A percentile compares a stretch with the other conserved stretches of the same genome.
These are phyloP conservation scores for Phalera bucephala DNA, from an alignment of 2,888 invertebrate genomes.

Conservation along the genomic window DNA sequence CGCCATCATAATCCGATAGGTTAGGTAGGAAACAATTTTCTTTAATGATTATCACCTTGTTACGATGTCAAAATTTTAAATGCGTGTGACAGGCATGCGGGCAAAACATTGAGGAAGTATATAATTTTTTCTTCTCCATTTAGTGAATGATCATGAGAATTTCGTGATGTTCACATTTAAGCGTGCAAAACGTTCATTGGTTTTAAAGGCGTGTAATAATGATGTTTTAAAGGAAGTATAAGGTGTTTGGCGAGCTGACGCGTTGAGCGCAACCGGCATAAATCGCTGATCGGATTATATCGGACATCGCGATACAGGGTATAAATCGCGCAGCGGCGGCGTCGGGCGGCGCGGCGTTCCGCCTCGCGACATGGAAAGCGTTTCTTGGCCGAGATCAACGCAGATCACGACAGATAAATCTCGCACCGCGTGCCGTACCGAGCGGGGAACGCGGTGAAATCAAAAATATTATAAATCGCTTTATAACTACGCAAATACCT, in stretches of 20 bases:
- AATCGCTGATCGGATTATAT: conserved; percentile 50
- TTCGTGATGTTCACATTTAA: conserved; percentile 34
- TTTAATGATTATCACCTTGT: conserved; percentile 53
- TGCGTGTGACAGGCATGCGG: conserved; percentile 34
- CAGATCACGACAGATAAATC: conserved; percentile 58
- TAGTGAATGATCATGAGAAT: conserved; percentile 29
- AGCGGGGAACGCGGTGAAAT: conserved; percentile 47
- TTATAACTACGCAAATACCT: no score
- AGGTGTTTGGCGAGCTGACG: conserved; percentile 22
- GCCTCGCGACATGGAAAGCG: conserved; percentile 69
- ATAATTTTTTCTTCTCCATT: conserved; percentile 24
- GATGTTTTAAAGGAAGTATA: conserved; percentile 18
- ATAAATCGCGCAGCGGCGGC: conserved; percentile 51
- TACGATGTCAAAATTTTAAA: conserved; percentile 43
- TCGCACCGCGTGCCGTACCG: conserved; percentile 43
- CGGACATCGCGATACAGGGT: conserved; percentile 41
- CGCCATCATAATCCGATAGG: conserved; percentile 54
- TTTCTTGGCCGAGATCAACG: conserved; percentile 61
- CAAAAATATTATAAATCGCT: no score
- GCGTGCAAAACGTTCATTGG: conserved; percentile 19
- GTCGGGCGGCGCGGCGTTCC: conserved; percentile 45
- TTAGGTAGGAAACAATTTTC: conserved; percentile 66
- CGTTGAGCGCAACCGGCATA: conserved; percentile 35
- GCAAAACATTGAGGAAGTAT: conserved; percentile 35
- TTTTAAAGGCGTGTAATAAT: conserved; percentile 8